Evolutionary conservation across 37 sponge, comb jelly and placozoan species (phyloP).

Genomic region (Oscarella lobularis): DNA sequence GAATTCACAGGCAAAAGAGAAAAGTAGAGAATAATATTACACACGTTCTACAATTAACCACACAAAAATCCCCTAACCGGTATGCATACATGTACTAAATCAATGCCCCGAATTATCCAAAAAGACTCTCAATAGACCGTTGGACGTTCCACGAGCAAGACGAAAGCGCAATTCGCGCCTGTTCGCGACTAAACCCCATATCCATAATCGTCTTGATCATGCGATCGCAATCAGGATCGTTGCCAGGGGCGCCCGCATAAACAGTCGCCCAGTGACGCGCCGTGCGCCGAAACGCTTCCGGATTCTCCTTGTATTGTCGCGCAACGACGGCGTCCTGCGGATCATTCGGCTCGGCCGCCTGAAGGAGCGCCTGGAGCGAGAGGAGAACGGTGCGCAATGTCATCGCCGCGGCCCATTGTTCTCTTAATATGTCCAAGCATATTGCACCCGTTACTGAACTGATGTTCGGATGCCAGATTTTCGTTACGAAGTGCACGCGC

Average conservation of each 20-base stretch:
- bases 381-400: conserved; percentile 87
- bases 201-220: conserved; percentile 34
- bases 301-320: conserved; percentile 76
- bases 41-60: too few species aligned
- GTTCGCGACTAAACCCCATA: conserved; percentile 53
- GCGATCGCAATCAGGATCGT: conserved; percentile 14
- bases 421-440: conserved; percentile 89
- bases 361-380: conserved; percentile 44
- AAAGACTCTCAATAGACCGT: conserved; percentile 63
- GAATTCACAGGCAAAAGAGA: too few species aligned
- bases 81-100: too few species aligned
- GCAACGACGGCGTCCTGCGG: conserved; percentile 99
- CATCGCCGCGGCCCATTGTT: conserved; percentile 99
- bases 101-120: too few species aligned
- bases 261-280: conserved; percentile 88
- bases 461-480: conserved; percentile 99
- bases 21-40: too few species aligned
- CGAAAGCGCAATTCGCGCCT: conserved; percentile 33
- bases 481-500: conserved; percentile 81
- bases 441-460: conserved; percentile 98
- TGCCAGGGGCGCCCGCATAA: conserved; percentile 78
- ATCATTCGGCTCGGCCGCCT: conserved; percentile 75
- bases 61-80: too few species aligned
- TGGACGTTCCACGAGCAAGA: conserved; percentile 63
- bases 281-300: conserved; percentile 52